Conservation (phyloP, 1,140 invertebrate genomes). For the Drosophila chauvacae region DNA sequence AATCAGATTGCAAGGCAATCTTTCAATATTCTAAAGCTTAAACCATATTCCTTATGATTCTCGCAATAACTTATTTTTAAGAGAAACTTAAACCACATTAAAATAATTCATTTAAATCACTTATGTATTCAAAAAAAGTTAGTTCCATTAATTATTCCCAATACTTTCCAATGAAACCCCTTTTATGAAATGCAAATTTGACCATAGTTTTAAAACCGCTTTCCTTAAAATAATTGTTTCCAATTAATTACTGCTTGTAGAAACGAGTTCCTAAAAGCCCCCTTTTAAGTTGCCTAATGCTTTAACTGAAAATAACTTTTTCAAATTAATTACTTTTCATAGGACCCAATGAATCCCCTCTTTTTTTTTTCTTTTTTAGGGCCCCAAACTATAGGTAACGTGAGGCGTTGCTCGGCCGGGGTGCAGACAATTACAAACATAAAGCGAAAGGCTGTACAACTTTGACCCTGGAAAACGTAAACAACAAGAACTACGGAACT, state of each 20-base stretch:
- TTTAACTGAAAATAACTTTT: constrained; percentile 5
- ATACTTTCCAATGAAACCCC: background rate
- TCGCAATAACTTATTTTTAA: background rate
- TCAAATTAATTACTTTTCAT: constrained; percentile 17
- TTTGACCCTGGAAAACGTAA: constrained; percentile 76
- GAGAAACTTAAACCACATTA: too few relatives aligned
- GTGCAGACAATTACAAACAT: constrained; percentile 76
- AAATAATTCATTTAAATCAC: background rate
- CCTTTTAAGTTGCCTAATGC: background rate
- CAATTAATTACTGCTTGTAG: constrained; percentile 8
- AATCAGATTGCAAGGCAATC: background rate
- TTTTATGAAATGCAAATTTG: background rate
- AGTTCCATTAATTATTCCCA: background rate
- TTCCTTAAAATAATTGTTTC: background rate
- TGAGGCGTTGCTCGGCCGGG: constrained; percentile 53
- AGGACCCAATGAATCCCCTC: constrained; percentile 4
- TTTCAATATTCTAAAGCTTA: background rate
- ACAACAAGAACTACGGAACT: constrained; percentile 53
- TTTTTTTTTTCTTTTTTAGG: background rate
- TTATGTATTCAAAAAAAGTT: background rate
- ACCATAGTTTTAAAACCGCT: background rate
- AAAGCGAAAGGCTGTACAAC: constrained; percentile 71
- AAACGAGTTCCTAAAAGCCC: background rate
- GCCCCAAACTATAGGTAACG: constrained; percentile 22
- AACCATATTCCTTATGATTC: background rate